Conservation (phyloP, 2,888 invertebrate species). For the Lithophane socia region DNA sequence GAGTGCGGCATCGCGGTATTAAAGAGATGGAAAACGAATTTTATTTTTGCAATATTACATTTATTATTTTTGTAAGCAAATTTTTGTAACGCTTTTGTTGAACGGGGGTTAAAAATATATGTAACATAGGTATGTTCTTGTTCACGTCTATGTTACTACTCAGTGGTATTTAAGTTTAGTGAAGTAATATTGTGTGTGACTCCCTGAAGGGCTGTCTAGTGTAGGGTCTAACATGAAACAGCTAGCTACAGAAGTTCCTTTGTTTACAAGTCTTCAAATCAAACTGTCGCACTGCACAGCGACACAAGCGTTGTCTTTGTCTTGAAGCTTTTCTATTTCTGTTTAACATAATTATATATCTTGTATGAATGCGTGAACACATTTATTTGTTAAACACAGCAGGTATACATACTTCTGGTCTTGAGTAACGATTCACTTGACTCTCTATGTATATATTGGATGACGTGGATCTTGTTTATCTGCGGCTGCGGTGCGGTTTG, state of each 20-base stretch:
- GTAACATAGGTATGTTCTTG: background rate
- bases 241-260: background rate
- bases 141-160: background rate
- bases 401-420: no score
- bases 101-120: background rate
- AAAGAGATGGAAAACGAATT: conserved; percentile 20
- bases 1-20: conserved; percentile 9
- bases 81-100: no score
- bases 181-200: conserved; percentile 21
- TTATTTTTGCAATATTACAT: conserved; percentile 16
- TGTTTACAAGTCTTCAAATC: background rate
- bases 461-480: background rate
- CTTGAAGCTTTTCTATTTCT: background rate
- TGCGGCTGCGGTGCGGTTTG: background rate
- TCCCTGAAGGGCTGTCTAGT: background rate
- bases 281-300: no score
- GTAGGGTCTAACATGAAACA: background rate
- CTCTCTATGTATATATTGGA: background rate
- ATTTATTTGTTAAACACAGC: background rate
- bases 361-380: background rate
- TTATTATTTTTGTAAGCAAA: no score
- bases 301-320: background rate
- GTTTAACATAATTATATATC: background rate
- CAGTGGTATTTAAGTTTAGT: background rate
- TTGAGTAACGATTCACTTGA: background rate